These are phyloP conservation scores for Caenorhabditis tropicalis DNA, from an alignment of 1,140 invertebrate species.

Conservation along the genomic window DNA sequence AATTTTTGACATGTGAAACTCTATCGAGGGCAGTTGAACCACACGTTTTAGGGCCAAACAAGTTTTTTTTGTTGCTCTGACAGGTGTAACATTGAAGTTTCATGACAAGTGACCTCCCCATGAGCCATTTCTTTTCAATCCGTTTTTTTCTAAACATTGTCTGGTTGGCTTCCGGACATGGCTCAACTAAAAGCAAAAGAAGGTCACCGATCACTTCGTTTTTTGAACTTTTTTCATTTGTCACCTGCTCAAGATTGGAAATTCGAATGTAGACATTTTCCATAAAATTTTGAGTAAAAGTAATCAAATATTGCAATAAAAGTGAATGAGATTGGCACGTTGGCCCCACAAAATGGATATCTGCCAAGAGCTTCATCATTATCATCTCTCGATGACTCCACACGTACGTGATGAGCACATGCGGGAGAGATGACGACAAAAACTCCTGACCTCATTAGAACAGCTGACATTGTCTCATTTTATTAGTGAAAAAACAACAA, in stretches of 20 bases:
- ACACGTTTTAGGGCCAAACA: not conserved
- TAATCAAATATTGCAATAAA: not conserved
- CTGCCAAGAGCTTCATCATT: not conserved
- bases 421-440: not conserved
- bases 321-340: conserved; percentile 6
- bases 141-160: too few relatives aligned
- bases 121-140: not conserved
- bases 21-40: not conserved
- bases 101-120: conserved; percentile 1
- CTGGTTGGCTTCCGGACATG: too few relatives aligned
- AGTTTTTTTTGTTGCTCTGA: not conserved
- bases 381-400: not conserved
- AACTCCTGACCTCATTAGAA: conserved; percentile 33
- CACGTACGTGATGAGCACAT: not conserved
- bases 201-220: not conserved
- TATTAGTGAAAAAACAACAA: not conserved
- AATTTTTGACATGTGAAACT: not conserved
- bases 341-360: not conserved
- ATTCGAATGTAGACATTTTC: not conserved
- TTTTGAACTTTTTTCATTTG: not conserved
- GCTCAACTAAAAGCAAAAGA: too few relatives aligned
- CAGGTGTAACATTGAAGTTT: conserved; percentile 40
- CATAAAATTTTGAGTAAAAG: not conserved
- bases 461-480: not conserved
- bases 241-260: not conserved